Percentiles rank a stretch among this genome's conserved stretches.
Conservation (phyloP, 2,888 invertebrate species). For the Drosophila nr. perissopoda region DNA sequence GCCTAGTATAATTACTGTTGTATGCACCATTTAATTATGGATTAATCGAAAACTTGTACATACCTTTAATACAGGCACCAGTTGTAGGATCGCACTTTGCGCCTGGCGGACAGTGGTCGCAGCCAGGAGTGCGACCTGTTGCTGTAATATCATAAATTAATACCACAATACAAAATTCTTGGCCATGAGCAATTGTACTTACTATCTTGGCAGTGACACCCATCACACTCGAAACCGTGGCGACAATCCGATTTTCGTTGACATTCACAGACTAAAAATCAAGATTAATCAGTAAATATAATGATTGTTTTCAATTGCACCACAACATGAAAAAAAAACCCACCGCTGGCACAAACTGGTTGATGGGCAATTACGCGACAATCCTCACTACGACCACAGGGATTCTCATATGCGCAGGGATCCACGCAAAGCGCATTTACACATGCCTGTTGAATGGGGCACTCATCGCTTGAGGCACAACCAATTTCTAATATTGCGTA, state of each 20-base stretch:
- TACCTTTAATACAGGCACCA: slow-evolving; percentile 94
- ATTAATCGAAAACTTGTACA: slow-evolving; percentile 76
- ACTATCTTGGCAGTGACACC: slow-evolving; percentile 89
- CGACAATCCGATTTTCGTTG: slow-evolving; percentile 89
- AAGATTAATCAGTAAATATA: background rate
- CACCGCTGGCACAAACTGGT: slow-evolving; percentile 93
- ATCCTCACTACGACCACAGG: slow-evolving; percentile 90
- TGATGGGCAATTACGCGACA: slow-evolving; percentile 93
- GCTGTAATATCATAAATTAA: slow-evolving; percentile 42
- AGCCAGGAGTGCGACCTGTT: slow-evolving; percentile 86
- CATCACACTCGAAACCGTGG: slow-evolving; percentile 88
- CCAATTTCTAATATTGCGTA: slow-evolving; percentile 88
- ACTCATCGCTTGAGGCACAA: slow-evolving; percentile 92
- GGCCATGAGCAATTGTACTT: slow-evolving; percentile 76
- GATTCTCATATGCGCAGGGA: slow-evolving; percentile 91
- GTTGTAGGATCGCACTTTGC: slow-evolving; percentile 91
- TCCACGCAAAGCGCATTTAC: slow-evolving; percentile 92
- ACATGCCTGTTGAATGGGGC: slow-evolving; percentile 91
- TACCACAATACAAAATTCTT: background rate
- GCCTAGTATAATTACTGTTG: slow-evolving; percentile 18
- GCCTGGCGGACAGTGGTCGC: slow-evolving; percentile 92
- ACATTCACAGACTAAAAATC: slow-evolving; percentile 86
- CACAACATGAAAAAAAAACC: slow-evolving; percentile 19
- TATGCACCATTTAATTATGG: slow-evolving; percentile 22
- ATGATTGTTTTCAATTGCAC: background rate